Evolutionary conservation across 2,113 vertebrate species (phyloP), one percentile per base, ranked within the genome.

Genomic region (Collichthys lucidus): DNA sequence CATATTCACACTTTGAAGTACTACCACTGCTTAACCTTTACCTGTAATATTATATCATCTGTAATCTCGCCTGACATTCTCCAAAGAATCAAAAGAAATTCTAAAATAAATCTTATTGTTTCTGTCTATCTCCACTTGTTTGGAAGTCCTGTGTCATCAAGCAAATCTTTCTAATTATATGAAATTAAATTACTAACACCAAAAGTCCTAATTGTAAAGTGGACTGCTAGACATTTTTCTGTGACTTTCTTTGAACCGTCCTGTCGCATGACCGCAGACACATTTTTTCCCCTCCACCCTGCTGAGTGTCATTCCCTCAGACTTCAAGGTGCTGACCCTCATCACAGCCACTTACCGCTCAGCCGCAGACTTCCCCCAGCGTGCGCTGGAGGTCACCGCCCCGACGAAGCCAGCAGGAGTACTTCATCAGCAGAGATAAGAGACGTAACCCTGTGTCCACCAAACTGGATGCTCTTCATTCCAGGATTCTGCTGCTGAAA

Each of bases 321-420:
- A 56, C 9, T 35, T 26, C 15, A 5, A 64, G 35, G 16, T 20
- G 31, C 61, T 55, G 47, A 53, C 35, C 61, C 29, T 62, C 59
- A 62, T 68, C 29, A 60, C 16, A 72, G 15, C 55, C 42, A 31
- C 44, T 60, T 73, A 46, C 29, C 53, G 60, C 63, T 19, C 62
- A 49, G 52, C 53, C 50, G 22, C 24, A 56, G 8, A 31, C 55
- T 14, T 29, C 7, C 42, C 26, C 26, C 20, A 19, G 22, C 20
- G 11, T 60, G 70, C 0, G 8, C 57, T 50, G 57, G 11, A 50
- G 44, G 57, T 61, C 19, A 16, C 24, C 0, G 22, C 14, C 49
- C 49, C 0, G n/a, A 52, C 2, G 10, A 67, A 29, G 68, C 17
- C 14, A 40, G 44, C 20, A 31, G 40, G 22, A 20, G 7, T 42